Evolutionary conservation across 2,113 vertebrate species (phyloP).

Genomic region (Petrocephalus zakoni): DNA sequence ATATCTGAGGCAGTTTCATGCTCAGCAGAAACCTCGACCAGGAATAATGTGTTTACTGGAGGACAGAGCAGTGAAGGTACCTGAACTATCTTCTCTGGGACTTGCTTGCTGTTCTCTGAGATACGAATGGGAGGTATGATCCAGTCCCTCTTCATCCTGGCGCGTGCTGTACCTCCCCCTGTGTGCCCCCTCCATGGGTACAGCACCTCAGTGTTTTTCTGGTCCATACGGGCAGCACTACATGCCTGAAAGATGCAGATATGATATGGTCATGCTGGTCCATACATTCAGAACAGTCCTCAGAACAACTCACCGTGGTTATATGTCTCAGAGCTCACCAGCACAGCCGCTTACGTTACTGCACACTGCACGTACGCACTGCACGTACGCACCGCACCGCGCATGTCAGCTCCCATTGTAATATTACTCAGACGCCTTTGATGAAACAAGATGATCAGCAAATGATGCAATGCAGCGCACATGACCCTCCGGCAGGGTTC

Average conservation of each 20-base stretch:
- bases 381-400: no score
- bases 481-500: not conserved
- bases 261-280: not conserved
- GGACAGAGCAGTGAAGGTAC: conserved; percentile 48
- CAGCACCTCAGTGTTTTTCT: conserved; percentile 31
- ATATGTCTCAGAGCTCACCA: not conserved
- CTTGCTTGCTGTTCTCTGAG: conserved; percentile 81
- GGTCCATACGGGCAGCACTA: conserved; percentile 31
- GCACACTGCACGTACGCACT: not conserved
- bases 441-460: not conserved
- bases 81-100: conserved; percentile 87
- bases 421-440: not conserved
- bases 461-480: not conserved
- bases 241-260: conserved; percentile 40
- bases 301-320: not conserved
- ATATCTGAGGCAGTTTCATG: not conserved
- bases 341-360: not conserved
- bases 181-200: conserved; percentile 54
- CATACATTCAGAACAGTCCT: not conserved
- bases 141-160: conserved; percentile 85
- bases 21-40: not conserved
- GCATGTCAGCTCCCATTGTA: not conserved
- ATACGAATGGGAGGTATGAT: conserved; percentile 92
- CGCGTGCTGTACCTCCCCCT: not conserved
- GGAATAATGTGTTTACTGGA: not conserved